Evolutionary conservation across 2,888 invertebrate species (phyloP), one percentile per base, ranked within the genome.

Genomic region (Drosophila melanosoma): DNA sequence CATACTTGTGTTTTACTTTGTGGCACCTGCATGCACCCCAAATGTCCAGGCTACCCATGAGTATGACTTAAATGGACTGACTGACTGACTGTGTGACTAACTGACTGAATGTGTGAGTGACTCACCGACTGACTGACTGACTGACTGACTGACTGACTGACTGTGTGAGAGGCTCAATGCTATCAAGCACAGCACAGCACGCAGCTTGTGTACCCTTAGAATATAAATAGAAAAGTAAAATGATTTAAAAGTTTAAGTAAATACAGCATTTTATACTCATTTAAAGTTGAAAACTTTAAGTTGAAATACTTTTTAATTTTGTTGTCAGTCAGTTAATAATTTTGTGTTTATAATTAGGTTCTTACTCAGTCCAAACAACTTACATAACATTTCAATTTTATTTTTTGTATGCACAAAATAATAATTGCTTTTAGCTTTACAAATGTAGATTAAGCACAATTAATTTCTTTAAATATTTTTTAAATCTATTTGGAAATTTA

Each of bases 1-100:
- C 66, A 54, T 63, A 65, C 59, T 69, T 35, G 70, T 69, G 52
- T 78, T 69, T 72, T 67, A 59, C 65, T 75, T 81, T 71, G 79
- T 69, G 71, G 69, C 51, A 40, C 20, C 48, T 38, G 45, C 42
- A 45, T 52, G 65, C 58, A 67, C 48, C 48, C 23, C 45, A 45
- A 45, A 45, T 66, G 64, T 36, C 56, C 54, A 42, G 20, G 56
- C 35, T 32, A 51, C 54, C 52, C 15, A 71, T 59, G 52, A 62
- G 62, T 23, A 36, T 35, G 63, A 79, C 63, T 79, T 38, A 58
- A 74, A 62, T 33, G 49, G 54, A 57, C 69, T 78, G 52, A 49
- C 32, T 53, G 53, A 61, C 32, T 53, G 53, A 59, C 51, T 67
- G 57, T 29, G 2, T 20, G 35, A 45, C 35, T 48, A 29, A 36